Conservation (phyloP, 2,113 vertebrate species). For the Thunnus maccoyii region DNA sequence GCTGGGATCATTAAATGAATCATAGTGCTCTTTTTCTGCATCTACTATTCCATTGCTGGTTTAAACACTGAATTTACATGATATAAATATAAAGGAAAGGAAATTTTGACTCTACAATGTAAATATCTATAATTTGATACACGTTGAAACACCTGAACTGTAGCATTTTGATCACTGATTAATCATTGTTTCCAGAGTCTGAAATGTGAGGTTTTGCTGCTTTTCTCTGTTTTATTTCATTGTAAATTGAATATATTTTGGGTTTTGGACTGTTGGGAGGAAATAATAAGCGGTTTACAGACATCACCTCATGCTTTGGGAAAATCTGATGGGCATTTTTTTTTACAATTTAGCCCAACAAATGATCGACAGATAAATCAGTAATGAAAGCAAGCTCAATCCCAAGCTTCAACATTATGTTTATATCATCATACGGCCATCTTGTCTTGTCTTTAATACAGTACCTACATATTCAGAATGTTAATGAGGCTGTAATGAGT, state of each 20-base stretch:
- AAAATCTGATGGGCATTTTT: neutral
- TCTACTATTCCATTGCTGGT: neutral
- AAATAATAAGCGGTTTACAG: neutral
- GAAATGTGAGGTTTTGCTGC: neutral
- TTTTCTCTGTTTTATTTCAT: neutral
- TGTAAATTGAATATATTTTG: neutral
- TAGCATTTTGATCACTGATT: too few relatives aligned
- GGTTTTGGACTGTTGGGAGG: neutral
- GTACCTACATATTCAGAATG: neutral
- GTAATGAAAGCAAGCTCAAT: conserved; percentile 1
- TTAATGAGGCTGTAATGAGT: neutral
- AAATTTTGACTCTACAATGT: neutral
- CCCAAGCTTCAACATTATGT: neutral
- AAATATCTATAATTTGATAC: neutral
- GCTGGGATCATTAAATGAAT: neutral
- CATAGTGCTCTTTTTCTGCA: neutral
- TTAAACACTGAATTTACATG: neutral
- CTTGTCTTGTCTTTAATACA: conserved; percentile 14
- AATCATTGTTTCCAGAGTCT: too few relatives aligned
- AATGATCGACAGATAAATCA: neutral
- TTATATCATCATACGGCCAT: neutral
- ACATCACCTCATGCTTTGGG: neutral
- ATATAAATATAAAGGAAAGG: neutral
- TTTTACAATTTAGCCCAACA: neutral
- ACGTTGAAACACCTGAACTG: neutral